Base-by-base conservation (phyloP, 2,113 vertebrate genomes). In the Oreotrochilus melanogaster region DNA sequence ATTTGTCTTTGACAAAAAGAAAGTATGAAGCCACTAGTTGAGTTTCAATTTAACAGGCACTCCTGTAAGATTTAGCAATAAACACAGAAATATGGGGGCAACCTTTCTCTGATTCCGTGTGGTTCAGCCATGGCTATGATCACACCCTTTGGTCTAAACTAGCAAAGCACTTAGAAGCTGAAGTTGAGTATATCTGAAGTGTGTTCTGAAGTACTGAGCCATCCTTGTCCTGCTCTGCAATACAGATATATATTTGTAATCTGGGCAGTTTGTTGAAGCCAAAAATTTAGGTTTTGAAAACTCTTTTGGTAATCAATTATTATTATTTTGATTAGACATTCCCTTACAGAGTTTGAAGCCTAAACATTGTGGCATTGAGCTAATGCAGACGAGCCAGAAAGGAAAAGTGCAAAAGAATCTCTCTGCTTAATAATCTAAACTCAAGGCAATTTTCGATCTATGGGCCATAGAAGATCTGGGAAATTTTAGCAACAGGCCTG, bases 321-420 rank as follows among this genome's bases (percentile, higher is more conserved):
- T 96, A 82, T 65, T 97, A 93, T 93, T 96, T 95, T 96, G 81
- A 85, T 95, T 95, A 92, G 64, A 95, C 81, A 92, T 88, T 95
- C 70, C 73, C 84, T 87, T 73, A 51, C 43, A 24, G 70, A 81
- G 42, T 79, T 57, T 35, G 2, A 88, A 95, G 78, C 61, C 74
- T 91, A 92, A 96, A 94, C 75, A 90, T 93, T 83, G 72, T 92
- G 88, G 93, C 93, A 88, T 42, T 95, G 89, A 96, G 81, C 58
- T 89, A 91, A 69, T 66, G 71, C 91, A 95, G 85, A 95, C 88
- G 93, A 95, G 85, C 87, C 74, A 95, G 84, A 94, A 95, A 91
- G 79, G 73, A 87, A 87, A 91, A 86, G 33, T 72, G n/a, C 35
- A 91, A 79, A 89, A 87, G 78, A 91, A 85, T 70, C 66, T 79